phyloP scores from a whole-genome alignment of 2,113 vertebrate genomes.

The Jaculus jaculus region DNA sequence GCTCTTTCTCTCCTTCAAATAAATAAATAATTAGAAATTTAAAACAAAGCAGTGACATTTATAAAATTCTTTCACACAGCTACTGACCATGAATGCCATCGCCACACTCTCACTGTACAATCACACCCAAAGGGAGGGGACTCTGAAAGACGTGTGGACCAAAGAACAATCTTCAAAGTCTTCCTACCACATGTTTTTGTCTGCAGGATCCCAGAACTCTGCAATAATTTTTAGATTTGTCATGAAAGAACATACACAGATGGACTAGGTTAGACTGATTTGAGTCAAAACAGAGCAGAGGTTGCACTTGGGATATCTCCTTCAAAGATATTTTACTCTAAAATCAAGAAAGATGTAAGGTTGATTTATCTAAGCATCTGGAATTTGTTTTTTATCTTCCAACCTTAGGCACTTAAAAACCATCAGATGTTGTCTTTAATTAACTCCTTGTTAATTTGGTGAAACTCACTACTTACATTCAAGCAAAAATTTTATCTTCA shows the following conservation, averaged over 20 bases:
- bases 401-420: neutral
- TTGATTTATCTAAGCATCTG: conserved; percentile 44
- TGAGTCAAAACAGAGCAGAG: neutral
- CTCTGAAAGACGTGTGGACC: neutral
- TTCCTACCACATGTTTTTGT: neutral
- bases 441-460: conserved; percentile 54
- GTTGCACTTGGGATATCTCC: neutral
- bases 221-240: neutral
- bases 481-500: neutral
- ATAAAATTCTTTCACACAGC: neutral
- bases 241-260: neutral
- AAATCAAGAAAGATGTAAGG: neutral
- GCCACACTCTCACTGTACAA: neutral
- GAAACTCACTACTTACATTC: neutral
- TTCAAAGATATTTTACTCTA: conserved; percentile 38
- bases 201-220: neutral
- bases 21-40: no score
- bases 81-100: neutral
- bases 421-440: conserved; percentile 58
- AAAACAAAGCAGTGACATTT: neutral
- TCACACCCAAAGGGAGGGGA: neutral
- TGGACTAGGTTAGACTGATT: neutral
- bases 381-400: neutral
- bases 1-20: no score
- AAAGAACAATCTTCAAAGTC: neutral